Percentiles rank a stretch among this genome's conserved stretches.
Evolutionary conservation across 2,888 invertebrate species (phyloP).

Genomic region (Drosophila aldrichi): DNA sequence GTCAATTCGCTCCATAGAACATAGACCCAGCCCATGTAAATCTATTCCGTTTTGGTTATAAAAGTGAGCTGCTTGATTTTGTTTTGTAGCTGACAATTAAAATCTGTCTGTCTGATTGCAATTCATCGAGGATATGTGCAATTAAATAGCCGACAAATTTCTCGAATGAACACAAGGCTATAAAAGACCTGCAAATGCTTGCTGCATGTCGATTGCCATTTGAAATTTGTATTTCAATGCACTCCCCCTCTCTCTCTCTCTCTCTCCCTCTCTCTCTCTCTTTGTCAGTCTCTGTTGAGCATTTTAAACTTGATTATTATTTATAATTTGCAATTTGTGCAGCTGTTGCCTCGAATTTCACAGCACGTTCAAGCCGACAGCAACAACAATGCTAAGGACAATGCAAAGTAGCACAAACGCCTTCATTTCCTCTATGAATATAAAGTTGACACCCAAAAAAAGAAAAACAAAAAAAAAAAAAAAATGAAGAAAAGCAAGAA

Average conservation of each 20-base stretch:
- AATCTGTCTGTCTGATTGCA: neutral
- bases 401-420: slow-evolving; percentile 19
- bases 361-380: slow-evolving; percentile 8
- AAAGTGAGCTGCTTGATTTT: neutral
- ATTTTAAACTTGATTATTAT: slow-evolving; percentile 24
- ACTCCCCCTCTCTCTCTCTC: too few relatives aligned
- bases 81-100: neutral
- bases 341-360: slow-evolving; percentile 21
- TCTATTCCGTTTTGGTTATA: neutral
- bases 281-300: neutral
- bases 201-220: neutral
- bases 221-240: neutral
- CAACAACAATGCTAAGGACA: slow-evolving; percentile 20
- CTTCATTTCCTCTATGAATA: slow-evolving; percentile 64
- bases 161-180: neutral
- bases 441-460: slow-evolving; percentile 60
- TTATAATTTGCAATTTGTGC: slow-evolving; percentile 42
- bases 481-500: neutral
- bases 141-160: neutral
- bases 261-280: too few relatives aligned
- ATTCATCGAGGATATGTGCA: neutral
- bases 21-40: too few relatives aligned
- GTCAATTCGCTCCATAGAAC: too few relatives aligned
- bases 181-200: neutral
- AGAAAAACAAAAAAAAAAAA: neutral